Evolutionary conservation across 1,140 invertebrate genomes (phyloP).

Genomic region (Drosophila carrolli): DNA sequence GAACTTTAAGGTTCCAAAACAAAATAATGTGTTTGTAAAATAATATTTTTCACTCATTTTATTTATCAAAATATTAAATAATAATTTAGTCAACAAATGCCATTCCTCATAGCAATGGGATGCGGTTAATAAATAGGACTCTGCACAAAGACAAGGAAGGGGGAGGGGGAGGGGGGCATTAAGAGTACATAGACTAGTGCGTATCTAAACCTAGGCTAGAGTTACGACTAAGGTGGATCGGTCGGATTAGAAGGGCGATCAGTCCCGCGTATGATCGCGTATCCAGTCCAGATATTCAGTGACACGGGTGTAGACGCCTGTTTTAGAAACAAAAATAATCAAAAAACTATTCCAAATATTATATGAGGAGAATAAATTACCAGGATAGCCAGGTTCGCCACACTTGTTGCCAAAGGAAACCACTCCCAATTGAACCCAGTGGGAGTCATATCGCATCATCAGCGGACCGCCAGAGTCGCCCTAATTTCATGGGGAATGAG

Average conservation of each 20-base stretch:
- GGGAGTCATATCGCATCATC: conserved; percentile 90
- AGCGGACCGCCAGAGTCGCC: conserved; percentile 90
- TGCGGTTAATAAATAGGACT: conserved; percentile 64
- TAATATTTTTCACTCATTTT: conserved; percentile 12
- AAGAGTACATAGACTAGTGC: conserved; percentile 77
- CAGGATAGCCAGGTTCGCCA: conserved; percentile 93
- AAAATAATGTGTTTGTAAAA: no score
- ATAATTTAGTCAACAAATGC: conserved; percentile 74
- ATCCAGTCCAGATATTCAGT: conserved; percentile 84
- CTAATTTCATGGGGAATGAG: conserved; percentile 17
- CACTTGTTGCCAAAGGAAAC: conserved; percentile 97
- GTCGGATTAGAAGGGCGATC: conserved; percentile 10
- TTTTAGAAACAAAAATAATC: no score
- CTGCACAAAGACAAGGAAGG: conserved; percentile 29
- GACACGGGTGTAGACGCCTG: conserved; percentile 87
- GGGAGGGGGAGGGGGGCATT: conserved; percentile 30
- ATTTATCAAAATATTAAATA: conserved; percentile 40
- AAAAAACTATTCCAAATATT: no score
- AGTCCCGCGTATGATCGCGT: conserved; percentile 81
- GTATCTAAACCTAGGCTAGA: conserved; percentile 73
- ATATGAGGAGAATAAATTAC: neutral
- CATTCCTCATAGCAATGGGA: conserved; percentile 24
- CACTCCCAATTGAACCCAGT: conserved; percentile 94
- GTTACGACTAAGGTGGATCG: conserved; percentile 43
- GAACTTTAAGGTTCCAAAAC: no score